Base-by-base conservation (phyloP, 2,113 vertebrate genomes). In the cat (Felis catus) region DNA sequence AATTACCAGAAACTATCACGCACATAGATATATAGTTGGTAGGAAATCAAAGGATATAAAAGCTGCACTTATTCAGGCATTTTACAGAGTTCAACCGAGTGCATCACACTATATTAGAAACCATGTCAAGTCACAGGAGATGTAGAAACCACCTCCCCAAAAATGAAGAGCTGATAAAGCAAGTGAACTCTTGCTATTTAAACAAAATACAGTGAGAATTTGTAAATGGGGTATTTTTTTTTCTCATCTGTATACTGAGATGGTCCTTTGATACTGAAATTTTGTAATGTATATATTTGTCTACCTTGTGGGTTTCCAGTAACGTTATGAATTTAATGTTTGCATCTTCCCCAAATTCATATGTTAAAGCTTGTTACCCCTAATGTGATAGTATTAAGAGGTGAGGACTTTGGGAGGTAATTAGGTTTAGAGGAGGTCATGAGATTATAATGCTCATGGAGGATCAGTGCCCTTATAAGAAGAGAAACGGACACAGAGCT, bases 11-110 rank as follows among this genome's bases (percentile, higher is more conserved):
- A 73, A 80, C 61, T 66, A 83, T 87, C 89, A 79, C 29, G 14
- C 19, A 45, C 48, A 83, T 45, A 82, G 29, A 80, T 87, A 4
- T 51, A 31, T 74, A 71, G 82, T 95, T 79, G 53, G 21, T 81
- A 79, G 73, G 33, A 87, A 92, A 91, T 78, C 45, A 92, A 90
- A 94, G 36, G 25, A 68, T 83, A 73, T 86, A 68, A 90, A 95
- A 89, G 12, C 7, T 83, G 80, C 4, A 31, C 12, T 53, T 88
- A 66, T 36, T 85, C 45, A 74, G 83, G 45, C 18, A 91, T 80
- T 95, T 84, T 68, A 82, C 41, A 89, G 58, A 92, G 27, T 41
- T 86, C 31, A 87, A 74, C 33, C 79, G 55, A 93, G 63, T 23
- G 3, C 19, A 70, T 58, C 55, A 21, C 29, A 88, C 45, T 33